A percentile compares a stretch with the other conserved stretches of the same genome.
Evolutionary conservation across 2,113 vertebrate genomes (phyloP).

Genomic region (Lepisosteus oculatus): DNA sequence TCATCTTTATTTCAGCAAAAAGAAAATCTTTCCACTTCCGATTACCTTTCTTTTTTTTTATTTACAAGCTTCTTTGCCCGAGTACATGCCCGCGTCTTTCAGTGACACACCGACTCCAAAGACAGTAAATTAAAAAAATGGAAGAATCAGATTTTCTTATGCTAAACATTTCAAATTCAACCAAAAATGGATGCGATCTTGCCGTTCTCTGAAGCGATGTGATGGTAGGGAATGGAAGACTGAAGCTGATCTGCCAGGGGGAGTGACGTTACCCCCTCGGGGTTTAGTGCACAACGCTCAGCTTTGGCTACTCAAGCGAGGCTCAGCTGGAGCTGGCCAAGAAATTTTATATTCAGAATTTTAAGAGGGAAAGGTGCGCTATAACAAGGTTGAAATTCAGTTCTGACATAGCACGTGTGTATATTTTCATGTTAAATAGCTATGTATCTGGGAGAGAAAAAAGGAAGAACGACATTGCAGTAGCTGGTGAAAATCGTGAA

Average conservation of each 20-base stretch:
- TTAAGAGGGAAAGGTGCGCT: constrained; percentile 31
- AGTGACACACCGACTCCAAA: constrained; percentile 51
- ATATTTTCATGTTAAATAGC: constrained; percentile 7
- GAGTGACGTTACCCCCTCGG: constrained; percentile 68
- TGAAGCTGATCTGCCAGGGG: constrained; percentile 62
- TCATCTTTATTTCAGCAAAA: constrained; percentile 61
- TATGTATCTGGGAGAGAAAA: no score
- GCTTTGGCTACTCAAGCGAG: constrained; percentile 71
- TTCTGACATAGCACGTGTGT: constrained; percentile 19
- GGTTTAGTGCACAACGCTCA: constrained; percentile 66
- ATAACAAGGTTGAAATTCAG: constrained; percentile 22
- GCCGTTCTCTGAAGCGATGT: constrained; percentile 62
- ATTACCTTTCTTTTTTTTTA: constrained; percentile 48
- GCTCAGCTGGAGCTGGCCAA: constrained; percentile 45
- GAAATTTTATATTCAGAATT: constrained; percentile 39
- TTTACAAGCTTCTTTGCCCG: constrained; percentile 41
- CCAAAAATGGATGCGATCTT: constrained; percentile 68
- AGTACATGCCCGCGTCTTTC: constrained; percentile 41
- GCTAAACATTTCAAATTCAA: constrained; percentile 75
- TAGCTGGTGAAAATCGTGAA: no score
- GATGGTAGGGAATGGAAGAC: constrained; percentile 60
- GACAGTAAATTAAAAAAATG: constrained; percentile 39
- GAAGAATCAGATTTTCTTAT: constrained; percentile 56
- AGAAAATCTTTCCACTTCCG: constrained; percentile 49
- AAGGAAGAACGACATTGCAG: no score